Evolutionary conservation across 2,888 invertebrate genomes (phyloP), one percentile per base, ranked within the genome.

Genomic region (Rutpela maculata): DNA sequence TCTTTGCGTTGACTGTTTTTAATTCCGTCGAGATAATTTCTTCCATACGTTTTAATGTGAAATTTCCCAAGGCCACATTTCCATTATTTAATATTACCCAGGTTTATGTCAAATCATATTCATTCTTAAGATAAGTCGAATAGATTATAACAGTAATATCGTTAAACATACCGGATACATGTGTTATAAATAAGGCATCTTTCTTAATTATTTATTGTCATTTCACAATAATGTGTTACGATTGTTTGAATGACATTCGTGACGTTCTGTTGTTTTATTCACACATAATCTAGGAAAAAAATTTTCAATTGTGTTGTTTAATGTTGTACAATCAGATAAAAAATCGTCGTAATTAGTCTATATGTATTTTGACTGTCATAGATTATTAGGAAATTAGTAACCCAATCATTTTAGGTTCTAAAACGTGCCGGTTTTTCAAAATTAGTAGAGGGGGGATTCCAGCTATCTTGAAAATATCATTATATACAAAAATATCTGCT

Each of bases 11-110:
- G 11, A 15, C 19, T 59, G 22, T 50, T 12, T 15, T 59, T 22
- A 59, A 59, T 59, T 22, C 9, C 18, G 22, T 59, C 18, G 11
- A 59, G 18, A n/a, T n/a, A n/a, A 35, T 35, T 35, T 50, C n/a
- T n/a, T 2, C 3, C n/a, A 50, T 59, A 15, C 15, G 3, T 50
- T 43, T 50, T 50, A 66, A 19, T 9, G 66, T 66, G 43, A 22
- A 50, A 56, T 56, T 67, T 67, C 15, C 56, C 67, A 67, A 67
- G 67, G 67, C 12, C 67, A 19, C 17, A 15, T 55, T 56, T 26
- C 43, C n/a, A 22, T 67, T 67, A 55, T 50, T 67, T 31, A 22
- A 56, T 50, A 19, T 38, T 43, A 35, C 19, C 4, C 50, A 11
- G 65, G 11, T 65, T 35, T 31, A 26, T 15, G 9, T 10, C 12